These are phyloP conservation scores for Poecilia gillii DNA, from an alignment of 2,797 vertebrate species.

Conservation along the genomic window DNA sequence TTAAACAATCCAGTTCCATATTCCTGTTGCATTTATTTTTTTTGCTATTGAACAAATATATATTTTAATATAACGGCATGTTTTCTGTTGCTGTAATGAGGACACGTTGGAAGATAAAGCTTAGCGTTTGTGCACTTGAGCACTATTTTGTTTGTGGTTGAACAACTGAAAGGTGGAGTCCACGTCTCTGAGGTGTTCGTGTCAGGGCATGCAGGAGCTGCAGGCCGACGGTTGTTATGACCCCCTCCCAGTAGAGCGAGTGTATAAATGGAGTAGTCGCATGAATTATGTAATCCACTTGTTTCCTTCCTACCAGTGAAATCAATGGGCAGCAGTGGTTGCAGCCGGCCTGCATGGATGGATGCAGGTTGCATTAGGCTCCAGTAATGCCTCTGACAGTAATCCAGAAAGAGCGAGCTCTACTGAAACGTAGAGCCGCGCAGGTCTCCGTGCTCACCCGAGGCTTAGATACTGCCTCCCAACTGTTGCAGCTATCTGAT, in stretches of 20 bases:
- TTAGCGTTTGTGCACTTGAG: background rate
- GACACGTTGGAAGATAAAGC: too few relatives aligned
- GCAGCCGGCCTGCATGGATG: slow-evolving; percentile 37
- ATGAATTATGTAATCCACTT: slow-evolving; percentile 77
- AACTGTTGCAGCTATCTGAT: slow-evolving; percentile 64
- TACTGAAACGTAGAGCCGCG: slow-evolving; percentile 45
- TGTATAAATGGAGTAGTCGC: slow-evolving; percentile 54
- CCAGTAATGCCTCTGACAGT: slow-evolving; percentile 63
- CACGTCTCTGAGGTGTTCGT: background rate
- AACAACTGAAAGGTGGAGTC: slow-evolving; percentile 27
- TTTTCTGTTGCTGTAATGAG: background rate
- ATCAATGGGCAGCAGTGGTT: slow-evolving; percentile 64
- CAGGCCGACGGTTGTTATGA: slow-evolving; percentile 2
- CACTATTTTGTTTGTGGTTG: background rate
- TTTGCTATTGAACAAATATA: background rate
- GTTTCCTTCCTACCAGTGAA: slow-evolving; percentile 48
- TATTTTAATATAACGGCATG: background rate
- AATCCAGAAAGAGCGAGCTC: slow-evolving; percentile 51
- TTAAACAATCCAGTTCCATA: background rate
- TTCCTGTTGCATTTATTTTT: background rate
- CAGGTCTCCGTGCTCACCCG: slow-evolving; percentile 42
- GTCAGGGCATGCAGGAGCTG: slow-evolving; percentile 37
- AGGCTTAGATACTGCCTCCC: slow-evolving; percentile 55
- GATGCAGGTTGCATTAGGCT: slow-evolving; percentile 58
- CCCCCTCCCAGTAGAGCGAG: background rate